Conservation (phyloP, 1,140 invertebrate species). For the Trichonephila clavipes region DNA sequence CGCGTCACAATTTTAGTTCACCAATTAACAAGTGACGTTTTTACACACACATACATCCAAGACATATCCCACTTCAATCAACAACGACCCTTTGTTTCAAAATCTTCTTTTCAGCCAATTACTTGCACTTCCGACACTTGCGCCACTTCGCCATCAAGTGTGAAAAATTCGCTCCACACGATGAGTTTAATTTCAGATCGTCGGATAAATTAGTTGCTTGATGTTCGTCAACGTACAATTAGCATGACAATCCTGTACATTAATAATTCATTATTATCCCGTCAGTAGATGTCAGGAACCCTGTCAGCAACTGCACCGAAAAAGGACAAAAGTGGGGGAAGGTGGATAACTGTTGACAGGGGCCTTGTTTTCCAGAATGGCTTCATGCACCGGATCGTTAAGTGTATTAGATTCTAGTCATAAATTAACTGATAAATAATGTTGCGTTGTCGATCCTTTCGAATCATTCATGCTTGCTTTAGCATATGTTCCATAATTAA, state of each 20-base stretch:
- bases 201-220: slow-evolving; percentile 56
- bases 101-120: not conserved
- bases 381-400: slow-evolving; percentile 24
- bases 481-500: slow-evolving; percentile 39
- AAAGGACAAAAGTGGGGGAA: not conserved
- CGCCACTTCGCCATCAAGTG: slow-evolving; percentile 7
- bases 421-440: slow-evolving; percentile 58
- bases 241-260: slow-evolving; percentile 58
- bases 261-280: slow-evolving; percentile 66
- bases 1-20: no score
- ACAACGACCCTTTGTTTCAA: not conserved
- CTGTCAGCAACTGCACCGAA: slow-evolving; percentile 11
- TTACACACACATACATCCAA: not conserved
- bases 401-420: slow-evolving; percentile 30
- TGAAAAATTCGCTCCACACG: slow-evolving; percentile 7
- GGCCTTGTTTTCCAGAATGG: slow-evolving; percentile 27
- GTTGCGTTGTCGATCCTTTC: not conserved
- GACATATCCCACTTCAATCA: not conserved
- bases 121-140: not conserved
- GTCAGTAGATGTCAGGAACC: not conserved
- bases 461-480: slow-evolving; percentile 35
- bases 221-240: slow-evolving; percentile 64
- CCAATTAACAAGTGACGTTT: no score
- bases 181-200: slow-evolving; percentile 53
- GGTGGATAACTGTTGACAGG: not conserved